Evolutionary conservation across 1,140 invertebrate species (phyloP), one percentile per base, ranked within the genome.

Genomic region (Drosophila pandora): DNA sequence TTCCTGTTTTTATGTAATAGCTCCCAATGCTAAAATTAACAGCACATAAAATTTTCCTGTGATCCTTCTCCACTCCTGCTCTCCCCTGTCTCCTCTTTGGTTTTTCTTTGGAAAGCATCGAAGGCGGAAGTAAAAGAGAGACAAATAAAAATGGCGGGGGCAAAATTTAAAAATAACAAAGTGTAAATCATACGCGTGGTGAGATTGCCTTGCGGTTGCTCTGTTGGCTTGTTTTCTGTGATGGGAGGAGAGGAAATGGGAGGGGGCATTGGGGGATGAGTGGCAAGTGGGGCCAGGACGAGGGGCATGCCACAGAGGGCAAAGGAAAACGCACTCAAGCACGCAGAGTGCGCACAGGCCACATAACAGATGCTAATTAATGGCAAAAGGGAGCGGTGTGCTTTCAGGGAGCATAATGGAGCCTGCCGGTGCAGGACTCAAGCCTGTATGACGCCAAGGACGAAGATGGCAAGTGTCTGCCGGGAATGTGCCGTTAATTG

Each of bases 121-220:
- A 39, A 59, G 22, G 63, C 63, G 83, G 83, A 83, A 82, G 71
- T 48, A 37, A 41, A 61, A 56, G 61, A 63, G 60, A 43, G 63
- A 62, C 21, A 34, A 43, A 80, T 67, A 83, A 89, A 89, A 83
- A 43, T 43, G 41, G 41, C 41, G 13, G 41, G n/a, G 79, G 83
- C 76, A 72, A 74, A 83, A 84, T 74, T 83, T 83, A 88, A 89
- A 88, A 88, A 88, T 88, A 88, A 89, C 83, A 88, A 84, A 84
- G 79, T 83, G 79, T 89, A 88, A 88, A 88, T 89, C 82, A 87
- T 87, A 87, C 79, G 82, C 70, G 59, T 81, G 68, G 71, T 59
- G 57, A 61, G 52, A 82, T 75, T 76, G 58, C 68, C 67, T 55
- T 47, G 63, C 61, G 71, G 45, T 50, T 58, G 74, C 54, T 39